Conservation (phyloP, 1,140 invertebrate species). For the Procambarus virginalis region DNA sequence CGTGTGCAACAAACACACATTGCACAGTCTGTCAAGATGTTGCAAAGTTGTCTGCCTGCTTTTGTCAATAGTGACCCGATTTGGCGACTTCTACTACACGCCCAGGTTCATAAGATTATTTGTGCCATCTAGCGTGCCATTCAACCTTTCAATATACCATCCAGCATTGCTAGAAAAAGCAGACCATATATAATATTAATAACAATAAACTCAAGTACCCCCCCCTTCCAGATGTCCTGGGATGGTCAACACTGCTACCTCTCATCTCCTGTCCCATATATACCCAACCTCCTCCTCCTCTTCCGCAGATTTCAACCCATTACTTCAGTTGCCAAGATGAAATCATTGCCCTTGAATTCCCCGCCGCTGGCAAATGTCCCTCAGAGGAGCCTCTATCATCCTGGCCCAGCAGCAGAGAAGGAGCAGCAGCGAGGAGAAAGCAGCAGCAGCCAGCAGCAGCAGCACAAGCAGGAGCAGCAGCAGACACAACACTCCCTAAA, state of each 20-base stretch:
- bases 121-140: no score
- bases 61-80: no score
- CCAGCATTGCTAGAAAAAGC: no score
- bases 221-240: no score
- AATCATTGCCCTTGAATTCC: not conserved
- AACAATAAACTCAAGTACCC: no score
- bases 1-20: no score
- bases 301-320: not conserved
- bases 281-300: not conserved
- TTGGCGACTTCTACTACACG: no score
- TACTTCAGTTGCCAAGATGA: conserved; percentile 15
- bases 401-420: not conserved
- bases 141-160: no score
- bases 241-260: not conserved
- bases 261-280: not conserved
- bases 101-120: no score
- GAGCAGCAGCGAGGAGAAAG: not conserved
- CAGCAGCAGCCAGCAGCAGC: not conserved
- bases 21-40: no score
- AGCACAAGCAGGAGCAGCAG: not conserved
- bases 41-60: no score
- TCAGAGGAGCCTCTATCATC: not conserved
- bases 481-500: not conserved
- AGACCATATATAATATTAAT: no score
- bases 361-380: not conserved